Conservation (phyloP, 1,140 invertebrate species). For the Apis dorsata region DNA sequence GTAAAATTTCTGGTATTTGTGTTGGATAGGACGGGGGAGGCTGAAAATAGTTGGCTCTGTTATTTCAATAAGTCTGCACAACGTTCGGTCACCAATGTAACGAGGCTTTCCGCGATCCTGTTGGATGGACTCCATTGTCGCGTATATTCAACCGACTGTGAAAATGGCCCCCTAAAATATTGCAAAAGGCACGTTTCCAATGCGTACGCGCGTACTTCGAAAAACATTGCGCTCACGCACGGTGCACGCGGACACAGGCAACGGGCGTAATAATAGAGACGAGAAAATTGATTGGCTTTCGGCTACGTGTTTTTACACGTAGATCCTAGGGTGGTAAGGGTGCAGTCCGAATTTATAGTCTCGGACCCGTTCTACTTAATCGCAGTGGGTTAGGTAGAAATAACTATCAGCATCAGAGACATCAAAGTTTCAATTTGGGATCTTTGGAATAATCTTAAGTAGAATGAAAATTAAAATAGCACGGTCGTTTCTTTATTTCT, state of each 20-base stretch:
- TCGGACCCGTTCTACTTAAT: too few relatives aligned
- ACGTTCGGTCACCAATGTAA: slow-evolving; percentile 4
- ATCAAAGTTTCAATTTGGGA: too few relatives aligned
- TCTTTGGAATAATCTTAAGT: too few relatives aligned
- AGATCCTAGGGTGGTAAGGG: too few relatives aligned
- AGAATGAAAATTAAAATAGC: too few relatives aligned
- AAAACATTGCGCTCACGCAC: neutral
- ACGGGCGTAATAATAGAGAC: slow-evolving; percentile 26
- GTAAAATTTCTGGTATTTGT: neutral
- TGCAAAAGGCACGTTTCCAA: slow-evolving; percentile 27
- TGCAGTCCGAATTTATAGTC: too few relatives aligned
- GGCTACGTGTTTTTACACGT: too few relatives aligned
- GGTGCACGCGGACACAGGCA: neutral
- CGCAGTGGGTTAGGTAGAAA: too few relatives aligned
- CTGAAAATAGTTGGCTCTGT: neutral
- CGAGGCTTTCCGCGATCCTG: slow-evolving; percentile 16
- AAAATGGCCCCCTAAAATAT: slow-evolving; percentile 27
- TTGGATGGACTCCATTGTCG: slow-evolving; percentile 28
- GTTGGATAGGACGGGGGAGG: neutral
- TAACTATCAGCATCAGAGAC: too few relatives aligned
- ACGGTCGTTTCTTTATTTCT: too few relatives aligned
- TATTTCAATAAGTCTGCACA: slow-evolving; percentile 8
- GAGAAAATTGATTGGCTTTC: slow-evolving; percentile 9
- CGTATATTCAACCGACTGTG: neutral
- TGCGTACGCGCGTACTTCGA: neutral